Percentiles rank a stretch among this genome's conserved stretches.
phyloP scores from a whole-genome alignment of 2,797 vertebrate genomes.

The Chloroceryle inda region DNA sequence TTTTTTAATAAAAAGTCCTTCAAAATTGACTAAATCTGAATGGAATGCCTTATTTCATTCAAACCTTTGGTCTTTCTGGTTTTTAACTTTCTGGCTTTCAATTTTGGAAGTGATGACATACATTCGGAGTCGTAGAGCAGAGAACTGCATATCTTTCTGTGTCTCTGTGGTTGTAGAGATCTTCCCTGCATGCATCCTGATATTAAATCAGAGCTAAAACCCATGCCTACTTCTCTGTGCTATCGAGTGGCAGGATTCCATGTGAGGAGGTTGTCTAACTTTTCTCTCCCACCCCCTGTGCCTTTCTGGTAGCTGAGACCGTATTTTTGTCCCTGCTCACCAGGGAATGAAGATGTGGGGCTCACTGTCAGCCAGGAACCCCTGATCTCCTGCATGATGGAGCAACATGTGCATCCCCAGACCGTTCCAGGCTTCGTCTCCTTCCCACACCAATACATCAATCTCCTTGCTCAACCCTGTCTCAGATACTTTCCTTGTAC shows the following conservation, averaged over 20 bases:
- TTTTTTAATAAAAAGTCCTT: background rate
- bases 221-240: background rate
- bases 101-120: slow-evolving; percentile 26
- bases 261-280: background rate
- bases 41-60: slow-evolving; percentile 37
- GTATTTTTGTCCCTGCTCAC: background rate
- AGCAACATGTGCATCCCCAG: background rate
- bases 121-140: background rate
- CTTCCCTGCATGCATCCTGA: background rate
- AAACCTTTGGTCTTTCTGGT: background rate
- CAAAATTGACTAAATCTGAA: background rate
- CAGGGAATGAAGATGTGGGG: background rate
- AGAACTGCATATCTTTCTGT: background rate
- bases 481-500: background rate
- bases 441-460: background rate
- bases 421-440: background rate
- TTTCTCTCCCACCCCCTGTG: background rate
- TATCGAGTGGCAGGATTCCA: background rate
- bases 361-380: background rate
- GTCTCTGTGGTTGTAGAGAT: background rate
- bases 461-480: background rate
- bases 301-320: background rate
- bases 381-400: fast-evolving
- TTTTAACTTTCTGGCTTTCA: slow-evolving; percentile 2
- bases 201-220: background rate